Evolutionary conservation across 2,888 invertebrate genomes (phyloP).

Genomic region (Drosophila prostipennis): DNA sequence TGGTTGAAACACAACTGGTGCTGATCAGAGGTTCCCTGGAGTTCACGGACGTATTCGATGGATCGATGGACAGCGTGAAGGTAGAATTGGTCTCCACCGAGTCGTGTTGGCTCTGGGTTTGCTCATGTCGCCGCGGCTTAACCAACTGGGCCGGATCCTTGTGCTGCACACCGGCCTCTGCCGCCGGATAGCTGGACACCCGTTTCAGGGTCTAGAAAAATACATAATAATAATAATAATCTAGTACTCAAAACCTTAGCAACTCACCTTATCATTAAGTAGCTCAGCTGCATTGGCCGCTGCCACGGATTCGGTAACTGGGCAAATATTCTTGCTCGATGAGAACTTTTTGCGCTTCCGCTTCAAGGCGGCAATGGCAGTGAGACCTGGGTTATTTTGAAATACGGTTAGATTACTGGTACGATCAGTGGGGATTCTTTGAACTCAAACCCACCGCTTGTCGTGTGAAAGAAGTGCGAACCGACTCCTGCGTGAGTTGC

Average conservation of each 20-base stretch:
- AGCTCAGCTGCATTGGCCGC: slow-evolving; percentile 69
- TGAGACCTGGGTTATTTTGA: slow-evolving; percentile 70
- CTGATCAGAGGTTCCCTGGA: slow-evolving; percentile 88
- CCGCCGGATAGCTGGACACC: slow-evolving; percentile 89
- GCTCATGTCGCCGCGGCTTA: slow-evolving; percentile 85
- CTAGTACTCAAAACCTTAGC: background rate
- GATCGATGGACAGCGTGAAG: slow-evolving; percentile 82
- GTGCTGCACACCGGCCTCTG: slow-evolving; percentile 78
- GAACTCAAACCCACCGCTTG: slow-evolving; percentile 71
- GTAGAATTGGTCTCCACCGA: slow-evolving; percentile 84
- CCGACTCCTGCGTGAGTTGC: slow-evolving; percentile 63
- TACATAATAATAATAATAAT: background rate
- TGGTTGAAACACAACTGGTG: slow-evolving; percentile 78
- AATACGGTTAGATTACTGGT: background rate
- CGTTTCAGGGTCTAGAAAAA: slow-evolving; percentile 86
- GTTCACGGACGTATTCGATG: slow-evolving; percentile 83
- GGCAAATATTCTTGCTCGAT: slow-evolving; percentile 89
- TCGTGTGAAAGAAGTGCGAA: slow-evolving; percentile 81
- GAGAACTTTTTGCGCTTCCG: slow-evolving; percentile 93
- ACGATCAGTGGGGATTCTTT: background rate
- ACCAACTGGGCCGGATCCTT: slow-evolving; percentile 84
- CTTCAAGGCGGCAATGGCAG: slow-evolving; percentile 90
- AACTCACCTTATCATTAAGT: slow-evolving; percentile 78
- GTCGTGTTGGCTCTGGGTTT: slow-evolving; percentile 87
- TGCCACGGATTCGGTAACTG: slow-evolving; percentile 85